Evolutionary conservation across 2,888 invertebrate genomes (phyloP).

Genomic region (Dynastes tityus): DNA sequence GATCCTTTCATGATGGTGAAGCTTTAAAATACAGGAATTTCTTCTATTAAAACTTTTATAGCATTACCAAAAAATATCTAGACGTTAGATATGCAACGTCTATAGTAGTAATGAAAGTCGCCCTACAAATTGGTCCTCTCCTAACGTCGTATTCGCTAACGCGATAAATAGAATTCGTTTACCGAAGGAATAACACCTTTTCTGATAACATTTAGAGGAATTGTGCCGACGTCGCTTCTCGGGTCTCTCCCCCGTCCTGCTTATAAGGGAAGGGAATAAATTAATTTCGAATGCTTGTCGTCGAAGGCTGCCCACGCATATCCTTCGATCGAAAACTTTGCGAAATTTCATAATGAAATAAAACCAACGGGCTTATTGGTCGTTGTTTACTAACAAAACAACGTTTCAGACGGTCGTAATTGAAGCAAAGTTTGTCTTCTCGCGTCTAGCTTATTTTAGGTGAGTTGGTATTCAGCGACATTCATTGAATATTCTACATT

Average conservation of each 20-base stretch:
- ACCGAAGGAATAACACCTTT: background rate
- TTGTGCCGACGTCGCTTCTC: no score
- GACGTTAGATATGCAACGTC: background rate
- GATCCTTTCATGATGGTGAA: background rate
- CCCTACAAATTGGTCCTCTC: background rate
- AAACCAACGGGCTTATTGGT: conserved; percentile 3
- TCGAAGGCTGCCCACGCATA: no score
- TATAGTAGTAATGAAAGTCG: background rate
- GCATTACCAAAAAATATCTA: background rate
- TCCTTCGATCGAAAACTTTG: background rate
- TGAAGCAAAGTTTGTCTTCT: conserved; percentile 12
- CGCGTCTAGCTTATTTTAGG: background rate
- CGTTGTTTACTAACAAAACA: conserved; percentile 14
- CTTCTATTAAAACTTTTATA: no score
- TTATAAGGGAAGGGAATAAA: no score
- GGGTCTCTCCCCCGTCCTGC: no score
- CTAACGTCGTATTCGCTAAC: background rate
- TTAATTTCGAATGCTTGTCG: no score
- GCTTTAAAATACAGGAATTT: background rate
- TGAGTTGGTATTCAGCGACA: no score
- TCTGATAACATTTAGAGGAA: background rate
- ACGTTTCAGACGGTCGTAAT: background rate
- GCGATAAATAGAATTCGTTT: conserved; percentile 10
- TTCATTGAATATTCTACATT: no score
- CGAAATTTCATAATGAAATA: conserved; percentile 15